Evolutionary conservation across 2,888 invertebrate species (phyloP), one percentile per base, ranked within the genome.

Genomic region (Drosophila neotestacea): DNA sequence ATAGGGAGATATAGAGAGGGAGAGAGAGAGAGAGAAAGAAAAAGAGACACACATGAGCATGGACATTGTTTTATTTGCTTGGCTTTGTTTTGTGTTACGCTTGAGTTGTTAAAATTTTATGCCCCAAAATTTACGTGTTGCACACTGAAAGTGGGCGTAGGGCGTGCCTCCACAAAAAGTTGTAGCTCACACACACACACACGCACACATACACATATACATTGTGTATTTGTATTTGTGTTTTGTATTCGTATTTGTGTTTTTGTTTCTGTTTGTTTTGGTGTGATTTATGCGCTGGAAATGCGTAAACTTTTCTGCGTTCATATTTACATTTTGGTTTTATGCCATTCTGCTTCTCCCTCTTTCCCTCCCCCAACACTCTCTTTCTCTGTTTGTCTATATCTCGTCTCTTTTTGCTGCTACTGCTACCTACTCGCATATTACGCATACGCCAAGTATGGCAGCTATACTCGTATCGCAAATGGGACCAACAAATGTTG

Each of bases 51-150:
- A 27, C 6, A 27, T 11, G 13, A 11, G 10, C 30, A 42, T 54
- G 55, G 39, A 62, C 69, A 44, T 42, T 68, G 73, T 52, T 69
- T 76, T 77, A 81, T 70, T 70, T 77, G 56, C 62, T 48, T 65
- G 62, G 62, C 65, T 77, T 70, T 81, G 66, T 64, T 67, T 64
- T 61, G 54, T 39, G 51, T 55, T 61, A 63, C 58, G 48, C 56
- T 68, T 38, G 54, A 55, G 88, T 72, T 88, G 83, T 85, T 85
- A 85, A 72, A 85, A 79, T 81, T 78, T 79, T 82, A 82, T 87
- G 86, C 59, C 64, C 70, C 67, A 71, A 85, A 71, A 73, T 82
- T 61, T 88, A 83, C 83, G 88, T 88, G 82, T 82, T 79, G 65
- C 75, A 58, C 66, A 59, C 66, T 56, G 44, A 65, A 62, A 50